These are phyloP conservation scores for Phyllotreta striolata DNA, from an alignment of 2,888 invertebrate genomes.

Conservation along the genomic window DNA sequence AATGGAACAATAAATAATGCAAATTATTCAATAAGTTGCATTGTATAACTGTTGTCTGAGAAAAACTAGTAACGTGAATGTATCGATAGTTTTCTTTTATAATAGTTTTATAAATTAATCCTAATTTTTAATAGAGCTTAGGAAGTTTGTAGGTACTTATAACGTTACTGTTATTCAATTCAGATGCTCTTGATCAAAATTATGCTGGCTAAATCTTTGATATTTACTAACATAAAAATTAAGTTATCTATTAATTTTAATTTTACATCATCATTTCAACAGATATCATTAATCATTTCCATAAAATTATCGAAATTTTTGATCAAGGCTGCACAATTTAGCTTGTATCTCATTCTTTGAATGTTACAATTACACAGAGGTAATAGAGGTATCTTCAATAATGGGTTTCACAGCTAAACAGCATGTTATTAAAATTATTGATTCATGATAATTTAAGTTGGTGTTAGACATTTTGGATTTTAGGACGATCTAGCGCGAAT, in stretches of 20 bases:
- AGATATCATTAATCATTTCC: no score
- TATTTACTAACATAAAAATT: no score
- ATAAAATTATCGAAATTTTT: no score
- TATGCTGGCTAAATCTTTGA: no score
- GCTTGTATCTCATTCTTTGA: no score
- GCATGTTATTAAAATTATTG: constrained; percentile 3
- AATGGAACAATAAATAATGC: neutral
- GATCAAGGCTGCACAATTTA: no score
- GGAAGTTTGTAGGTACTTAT: neutral
- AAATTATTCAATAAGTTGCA: constrained; percentile 1
- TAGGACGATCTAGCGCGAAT: constrained; percentile 58
- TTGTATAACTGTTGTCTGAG: constrained; percentile 1
- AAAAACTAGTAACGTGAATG: constrained; percentile 14
- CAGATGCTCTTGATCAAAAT: constrained; percentile 18
- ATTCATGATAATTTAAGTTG: constrained; percentile 10
- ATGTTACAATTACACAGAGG: neutral
- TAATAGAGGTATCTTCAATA: neutral
- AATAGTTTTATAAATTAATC: constrained; percentile 5
- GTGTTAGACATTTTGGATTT: constrained; percentile 50
- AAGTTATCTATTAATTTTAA: no score
- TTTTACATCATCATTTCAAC: no score
- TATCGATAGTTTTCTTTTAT: constrained; percentile 25
- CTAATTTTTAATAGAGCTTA: neutral
- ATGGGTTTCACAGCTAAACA: neutral
- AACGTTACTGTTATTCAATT: constrained; percentile 20